phyloP scores from a whole-genome alignment of 2,113 vertebrate species.

The Laticauda colubrina region DNA sequence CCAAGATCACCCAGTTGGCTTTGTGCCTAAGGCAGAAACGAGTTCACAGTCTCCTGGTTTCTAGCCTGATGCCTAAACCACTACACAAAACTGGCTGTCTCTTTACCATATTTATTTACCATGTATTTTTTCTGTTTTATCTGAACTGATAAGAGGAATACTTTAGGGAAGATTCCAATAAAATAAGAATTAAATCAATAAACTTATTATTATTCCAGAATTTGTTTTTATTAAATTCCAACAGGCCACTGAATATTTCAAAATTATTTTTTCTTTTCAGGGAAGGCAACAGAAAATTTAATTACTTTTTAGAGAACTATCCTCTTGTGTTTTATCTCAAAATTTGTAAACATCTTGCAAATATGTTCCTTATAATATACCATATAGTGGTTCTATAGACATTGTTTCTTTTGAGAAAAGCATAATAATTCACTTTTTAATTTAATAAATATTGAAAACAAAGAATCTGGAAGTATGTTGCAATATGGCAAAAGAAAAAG shows the following conservation, averaged over 20 bases:
- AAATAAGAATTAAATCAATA: not conserved
- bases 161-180: not conserved
- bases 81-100: not conserved
- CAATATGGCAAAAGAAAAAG: conserved; percentile 23
- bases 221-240: not conserved
- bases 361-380: not conserved
- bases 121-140: not conserved
- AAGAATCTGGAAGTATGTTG: conserved; percentile 25
- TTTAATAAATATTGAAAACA: conserved; percentile 49
- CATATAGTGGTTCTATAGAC: not conserved
- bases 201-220: not conserved
- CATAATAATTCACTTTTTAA: conserved; percentile 22
- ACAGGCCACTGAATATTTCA: not conserved
- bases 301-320: conserved; percentile 31
- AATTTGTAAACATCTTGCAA: not conserved
- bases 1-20: too few species aligned
- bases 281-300: not conserved
- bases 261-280: conserved; percentile 7
- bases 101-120: not conserved
- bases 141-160: not conserved
- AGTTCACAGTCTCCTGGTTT: too few species aligned
- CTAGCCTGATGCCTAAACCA: not conserved
- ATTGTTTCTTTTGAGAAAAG: conserved; percentile 14
- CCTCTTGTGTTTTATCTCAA: conserved; percentile 7
- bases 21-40: too few species aligned